Evolutionary conservation across 2,113 vertebrate genomes (phyloP).

Genomic region (Chloropsis hardwickii): DNA sequence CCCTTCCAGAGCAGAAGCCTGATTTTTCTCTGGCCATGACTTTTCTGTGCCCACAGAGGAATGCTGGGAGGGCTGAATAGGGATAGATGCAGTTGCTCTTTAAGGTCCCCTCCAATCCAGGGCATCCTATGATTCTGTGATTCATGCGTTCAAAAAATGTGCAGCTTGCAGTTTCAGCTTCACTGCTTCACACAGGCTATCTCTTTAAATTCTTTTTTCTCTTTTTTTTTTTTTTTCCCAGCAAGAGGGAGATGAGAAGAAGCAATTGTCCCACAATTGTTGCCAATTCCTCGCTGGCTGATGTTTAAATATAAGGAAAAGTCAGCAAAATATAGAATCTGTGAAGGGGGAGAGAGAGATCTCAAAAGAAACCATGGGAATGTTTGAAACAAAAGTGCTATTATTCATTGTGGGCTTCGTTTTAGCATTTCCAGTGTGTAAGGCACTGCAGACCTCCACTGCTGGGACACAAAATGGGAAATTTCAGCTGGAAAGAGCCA

Average conservation of each 20-base stretch:
- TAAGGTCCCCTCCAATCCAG: neutral
- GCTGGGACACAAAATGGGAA: neutral
- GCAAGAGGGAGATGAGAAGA: neutral
- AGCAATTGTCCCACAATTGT: slow-evolving; percentile 24
- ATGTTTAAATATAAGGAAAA: slow-evolving; percentile 9
- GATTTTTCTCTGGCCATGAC: neutral
- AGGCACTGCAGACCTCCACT: neutral
- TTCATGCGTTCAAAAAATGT: neutral
- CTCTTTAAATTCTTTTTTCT: neutral
- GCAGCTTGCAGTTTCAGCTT: neutral
- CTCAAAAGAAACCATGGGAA: slow-evolving; percentile 37
- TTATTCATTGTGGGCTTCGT: neutral
- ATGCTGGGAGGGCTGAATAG: neutral
- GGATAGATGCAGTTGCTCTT: neutral
- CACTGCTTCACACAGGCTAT: neutral
- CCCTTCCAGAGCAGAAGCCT: neutral
- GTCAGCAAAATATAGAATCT: slow-evolving; percentile 41
- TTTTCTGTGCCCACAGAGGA: neutral
- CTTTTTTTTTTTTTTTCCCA: neutral
- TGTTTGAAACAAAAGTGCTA: neutral
- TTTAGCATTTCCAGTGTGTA: neutral
- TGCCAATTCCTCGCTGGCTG: slow-evolving; percentile 40
- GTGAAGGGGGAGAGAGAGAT: neutral
- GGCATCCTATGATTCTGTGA: neutral
- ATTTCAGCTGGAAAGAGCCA: neutral